Percentiles rank a stretch among this genome's conserved stretches.
phyloP scores from a whole-genome alignment of 1,140 invertebrate genomes.

The Homalodisca vitripennis region DNA sequence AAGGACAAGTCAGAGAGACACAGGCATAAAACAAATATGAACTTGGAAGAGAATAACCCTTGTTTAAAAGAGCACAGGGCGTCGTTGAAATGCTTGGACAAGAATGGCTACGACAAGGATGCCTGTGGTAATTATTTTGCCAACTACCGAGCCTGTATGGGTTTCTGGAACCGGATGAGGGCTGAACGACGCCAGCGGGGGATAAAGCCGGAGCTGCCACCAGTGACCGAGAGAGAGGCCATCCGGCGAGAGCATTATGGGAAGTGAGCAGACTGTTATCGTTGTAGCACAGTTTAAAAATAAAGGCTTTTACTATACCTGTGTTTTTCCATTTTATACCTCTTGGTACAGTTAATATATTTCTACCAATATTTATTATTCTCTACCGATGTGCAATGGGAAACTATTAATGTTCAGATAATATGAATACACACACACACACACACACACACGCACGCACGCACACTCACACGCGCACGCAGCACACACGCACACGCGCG shows the following conservation, averaged over 20 bases:
- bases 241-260: neutral
- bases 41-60: neutral
- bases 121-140: neutral
- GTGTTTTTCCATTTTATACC: no score
- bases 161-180: neutral
- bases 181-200: neutral
- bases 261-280: no score
- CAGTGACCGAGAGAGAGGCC: neutral
- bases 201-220: neutral
- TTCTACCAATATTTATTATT: no score
- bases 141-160: neutral
- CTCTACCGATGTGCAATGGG: no score
- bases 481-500: no score
- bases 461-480: no score
- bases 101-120: neutral
- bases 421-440: no score
- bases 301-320: no score
- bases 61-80: neutral
- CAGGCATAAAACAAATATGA: neutral
- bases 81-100: conserved; percentile 4
- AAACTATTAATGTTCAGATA: no score
- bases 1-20: neutral
- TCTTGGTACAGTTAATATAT: no score
- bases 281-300: no score
- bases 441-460: no score